Evolutionary conservation across 2,888 invertebrate species (phyloP), one percentile per base, ranked within the genome.

Genomic region (Brenthis ino): DNA sequence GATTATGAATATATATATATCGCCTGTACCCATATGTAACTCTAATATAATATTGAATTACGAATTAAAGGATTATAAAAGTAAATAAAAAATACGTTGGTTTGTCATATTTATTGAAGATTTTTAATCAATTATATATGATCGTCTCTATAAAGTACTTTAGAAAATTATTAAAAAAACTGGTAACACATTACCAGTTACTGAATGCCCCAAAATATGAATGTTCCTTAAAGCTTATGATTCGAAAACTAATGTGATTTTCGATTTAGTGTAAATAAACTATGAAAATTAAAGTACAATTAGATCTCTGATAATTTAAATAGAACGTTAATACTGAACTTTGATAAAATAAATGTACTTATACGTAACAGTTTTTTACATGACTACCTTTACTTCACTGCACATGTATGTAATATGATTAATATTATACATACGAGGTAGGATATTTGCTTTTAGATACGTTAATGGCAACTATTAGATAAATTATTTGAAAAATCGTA

Each of bases 221-320:
- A 69, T 74, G 72, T 75, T 72, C 72, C 73, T 72, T 69, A 61
- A 72, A 61, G 64, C 72, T 73, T 72, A 72, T 71, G 72, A 72
- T 73, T 73, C 73, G 68, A 73, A 72, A 72, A 71, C 60, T 20
- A 57, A 70, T 67, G 70, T 70, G 70, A 67, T 67, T 67, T 71
- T 67, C 55, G 48, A 67, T 74, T 70, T 69, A 71, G 57, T 71
- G 69, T 72, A 72, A 72, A 72, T 71, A 68, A 63, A 69, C 48
- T 70, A 65, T 66, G 24, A 66, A 70, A 72, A 57, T 54, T 65
- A 69, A 69, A 73, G 74, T 74, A 74, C 74, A 73, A 74, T 48
- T 70, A 72, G 73, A 66, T 70, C 64, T 70, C 66, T 72, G 57
- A 56, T 57, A 48, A 64, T 57, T 43, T 57, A 61, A 67, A 69